Evolutionary conservation across 2,113 vertebrate genomes (phyloP).

Genomic region (Mohoua ochrocephala): DNA sequence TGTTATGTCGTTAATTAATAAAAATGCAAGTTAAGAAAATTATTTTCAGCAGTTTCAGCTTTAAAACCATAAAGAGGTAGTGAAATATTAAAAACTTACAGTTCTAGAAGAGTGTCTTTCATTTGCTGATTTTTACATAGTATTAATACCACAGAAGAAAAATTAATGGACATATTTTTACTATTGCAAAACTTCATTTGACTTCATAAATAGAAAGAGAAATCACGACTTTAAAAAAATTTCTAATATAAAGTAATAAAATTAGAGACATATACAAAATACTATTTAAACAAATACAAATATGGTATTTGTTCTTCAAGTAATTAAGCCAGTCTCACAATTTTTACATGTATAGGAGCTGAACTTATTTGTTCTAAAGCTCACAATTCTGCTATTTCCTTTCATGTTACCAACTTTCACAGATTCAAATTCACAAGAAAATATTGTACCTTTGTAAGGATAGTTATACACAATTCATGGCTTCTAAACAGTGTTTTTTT

Average conservation of each 20-base stretch:
- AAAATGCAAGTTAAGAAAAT: not conserved
- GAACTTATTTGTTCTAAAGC: not conserved
- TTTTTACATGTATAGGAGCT: not conserved
- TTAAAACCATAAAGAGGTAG: not conserved
- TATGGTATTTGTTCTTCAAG: not conserved
- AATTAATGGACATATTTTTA: not conserved
- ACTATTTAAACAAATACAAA: not conserved
- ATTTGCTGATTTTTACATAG: not conserved
- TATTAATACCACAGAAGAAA: not conserved
- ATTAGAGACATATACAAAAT: not conserved
- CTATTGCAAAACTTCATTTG: not conserved
- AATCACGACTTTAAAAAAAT: not conserved
- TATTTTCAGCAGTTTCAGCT: not conserved
- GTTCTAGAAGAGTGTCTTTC: not conserved
- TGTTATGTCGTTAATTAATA: not conserved
- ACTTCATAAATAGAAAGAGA: not conserved
- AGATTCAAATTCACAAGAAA: not conserved
- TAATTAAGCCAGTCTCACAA: not conserved
- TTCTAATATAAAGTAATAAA: not conserved
- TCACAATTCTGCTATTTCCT: not conserved
- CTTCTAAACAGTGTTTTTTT: not conserved
- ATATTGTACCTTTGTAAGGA: not conserved
- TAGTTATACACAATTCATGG: not conserved
- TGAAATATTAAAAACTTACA: not conserved
- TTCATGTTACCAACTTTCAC: not conserved